Evolutionary conservation across 2,113 vertebrate species (phyloP).

Genomic region (Henicopernis longicauda): DNA sequence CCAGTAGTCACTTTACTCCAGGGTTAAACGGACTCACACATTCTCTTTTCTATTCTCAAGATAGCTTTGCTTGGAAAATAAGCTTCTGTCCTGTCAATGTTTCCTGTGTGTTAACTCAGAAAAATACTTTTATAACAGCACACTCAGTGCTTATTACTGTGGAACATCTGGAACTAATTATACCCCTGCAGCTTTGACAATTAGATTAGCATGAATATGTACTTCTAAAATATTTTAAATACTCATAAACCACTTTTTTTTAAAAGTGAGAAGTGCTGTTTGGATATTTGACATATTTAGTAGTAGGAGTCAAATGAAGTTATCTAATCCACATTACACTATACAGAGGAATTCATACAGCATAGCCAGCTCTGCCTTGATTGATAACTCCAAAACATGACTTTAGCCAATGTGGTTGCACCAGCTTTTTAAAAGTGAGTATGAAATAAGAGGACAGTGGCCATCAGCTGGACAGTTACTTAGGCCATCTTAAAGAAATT

Average conservation of each 20-base stretch:
- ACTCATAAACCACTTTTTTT: not conserved
- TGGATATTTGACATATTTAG: not conserved
- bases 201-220: not conserved
- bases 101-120: constrained; percentile 15
- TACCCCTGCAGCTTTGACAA: not conserved
- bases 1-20: not conserved
- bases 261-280: not conserved
- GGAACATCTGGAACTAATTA: constrained; percentile 16
- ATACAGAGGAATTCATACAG: not conserved
- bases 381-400: not conserved
- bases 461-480: not conserved
- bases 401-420: not conserved
- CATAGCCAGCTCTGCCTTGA: not conserved
- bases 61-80: constrained; percentile 3
- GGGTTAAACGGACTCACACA: not conserved
- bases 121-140: not conserved
- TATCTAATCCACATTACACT: not conserved
- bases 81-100: not conserved
- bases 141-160: not conserved
- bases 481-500: not conserved
- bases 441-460: not conserved
- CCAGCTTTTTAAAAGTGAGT: not conserved
- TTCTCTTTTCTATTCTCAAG: not conserved
- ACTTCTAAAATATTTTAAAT: constrained; percentile 11
- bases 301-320: not conserved